Evolutionary conservation across 2,888 invertebrate species (phyloP).

Genomic region (Gonocerus acuteangulatus): DNA sequence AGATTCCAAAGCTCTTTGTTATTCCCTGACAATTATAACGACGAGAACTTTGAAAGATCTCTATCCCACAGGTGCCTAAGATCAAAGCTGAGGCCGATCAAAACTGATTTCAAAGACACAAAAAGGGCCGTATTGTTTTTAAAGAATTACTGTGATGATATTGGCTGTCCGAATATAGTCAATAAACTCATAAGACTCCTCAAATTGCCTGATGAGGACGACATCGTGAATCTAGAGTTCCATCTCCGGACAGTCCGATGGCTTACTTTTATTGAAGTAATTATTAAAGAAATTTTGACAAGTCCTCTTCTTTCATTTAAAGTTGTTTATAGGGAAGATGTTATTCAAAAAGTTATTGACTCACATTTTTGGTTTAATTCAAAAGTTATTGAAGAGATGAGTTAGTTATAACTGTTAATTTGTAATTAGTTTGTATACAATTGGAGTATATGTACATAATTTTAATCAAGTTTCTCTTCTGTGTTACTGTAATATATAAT

Average conservation of each 20-base stretch:
- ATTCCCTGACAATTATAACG: constrained; percentile 29
- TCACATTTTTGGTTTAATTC: constrained; percentile 31
- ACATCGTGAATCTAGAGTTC: constrained; percentile 42
- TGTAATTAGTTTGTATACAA: too few relatives aligned
- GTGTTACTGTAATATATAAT: too few relatives aligned
- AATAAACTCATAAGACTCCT: constrained; percentile 43
- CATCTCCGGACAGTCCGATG: constrained; percentile 48
- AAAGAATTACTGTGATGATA: constrained; percentile 30
- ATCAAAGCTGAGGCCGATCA: constrained; percentile 21
- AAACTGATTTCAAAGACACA: constrained; percentile 29
- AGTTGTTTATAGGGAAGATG: constrained; percentile 29
- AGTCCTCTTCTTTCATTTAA: constrained; percentile 16
- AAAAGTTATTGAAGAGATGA: constrained; percentile 2
- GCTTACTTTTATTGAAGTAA: constrained; percentile 48
- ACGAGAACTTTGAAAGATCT: constrained; percentile 18
- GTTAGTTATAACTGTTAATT: too few relatives aligned
- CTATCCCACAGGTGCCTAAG: constrained; percentile 3
- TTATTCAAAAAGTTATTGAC: constrained; percentile 21
- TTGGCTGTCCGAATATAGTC: constrained; percentile 28
- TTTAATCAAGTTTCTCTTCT: too few relatives aligned
- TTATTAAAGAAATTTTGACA: constrained; percentile 39
- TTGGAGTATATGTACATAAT: too few relatives aligned
- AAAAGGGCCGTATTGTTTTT: constrained; percentile 24
- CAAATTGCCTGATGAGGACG: constrained; percentile 43
- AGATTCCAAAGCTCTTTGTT: not conserved